Conservation (phyloP, 2,888 invertebrate species). For the Agriopis aurantiaria region DNA sequence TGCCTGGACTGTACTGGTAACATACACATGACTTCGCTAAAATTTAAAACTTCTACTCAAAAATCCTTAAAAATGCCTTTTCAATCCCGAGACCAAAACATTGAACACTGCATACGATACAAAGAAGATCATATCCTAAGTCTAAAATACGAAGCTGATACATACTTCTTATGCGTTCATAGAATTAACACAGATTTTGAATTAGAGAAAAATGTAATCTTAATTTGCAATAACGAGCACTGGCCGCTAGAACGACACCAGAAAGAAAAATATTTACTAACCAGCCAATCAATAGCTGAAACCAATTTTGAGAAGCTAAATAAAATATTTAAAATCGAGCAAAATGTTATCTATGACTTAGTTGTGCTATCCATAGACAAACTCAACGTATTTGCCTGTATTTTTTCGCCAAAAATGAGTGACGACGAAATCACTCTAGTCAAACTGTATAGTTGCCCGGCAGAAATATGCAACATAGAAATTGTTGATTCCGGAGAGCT, state of each 20-base stretch:
- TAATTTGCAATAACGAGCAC: slow-evolving; percentile 42
- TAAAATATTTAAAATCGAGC: slow-evolving; percentile 46
- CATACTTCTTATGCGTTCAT: slow-evolving; percentile 59
- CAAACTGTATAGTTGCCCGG: slow-evolving; percentile 67
- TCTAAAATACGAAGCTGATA: slow-evolving; percentile 58
- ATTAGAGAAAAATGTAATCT: slow-evolving; percentile 49
- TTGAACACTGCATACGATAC: slow-evolving; percentile 50
- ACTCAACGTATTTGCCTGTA: slow-evolving; percentile 57
- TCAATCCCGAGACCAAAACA: slow-evolving; percentile 53
- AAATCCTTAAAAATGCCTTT: slow-evolving; percentile 62
- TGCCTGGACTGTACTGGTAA: slow-evolving; percentile 67
- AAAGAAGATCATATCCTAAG: slow-evolving; percentile 54
- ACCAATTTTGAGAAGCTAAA: slow-evolving; percentile 46
- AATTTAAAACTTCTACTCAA: slow-evolving; percentile 64
- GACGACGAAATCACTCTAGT: slow-evolving; percentile 50
- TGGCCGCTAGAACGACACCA: slow-evolving; percentile 42
- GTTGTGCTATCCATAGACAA: slow-evolving; percentile 63
- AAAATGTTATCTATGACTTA: slow-evolving; percentile 45
- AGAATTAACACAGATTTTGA: slow-evolving; percentile 61
- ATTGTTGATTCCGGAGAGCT: slow-evolving; percentile 50
- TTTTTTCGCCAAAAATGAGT: slow-evolving; percentile 52
- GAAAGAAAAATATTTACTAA: slow-evolving; percentile 53
- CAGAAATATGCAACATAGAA: slow-evolving; percentile 65
- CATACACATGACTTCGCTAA: slow-evolving; percentile 63
- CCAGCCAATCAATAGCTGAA: slow-evolving; percentile 43